A percentile compares a stretch with the other conserved stretches of the same genome.
These are phyloP conservation scores for Sturnira hondurensis DNA, from an alignment of 2,113 vertebrate species.

Conservation along the genomic window DNA sequence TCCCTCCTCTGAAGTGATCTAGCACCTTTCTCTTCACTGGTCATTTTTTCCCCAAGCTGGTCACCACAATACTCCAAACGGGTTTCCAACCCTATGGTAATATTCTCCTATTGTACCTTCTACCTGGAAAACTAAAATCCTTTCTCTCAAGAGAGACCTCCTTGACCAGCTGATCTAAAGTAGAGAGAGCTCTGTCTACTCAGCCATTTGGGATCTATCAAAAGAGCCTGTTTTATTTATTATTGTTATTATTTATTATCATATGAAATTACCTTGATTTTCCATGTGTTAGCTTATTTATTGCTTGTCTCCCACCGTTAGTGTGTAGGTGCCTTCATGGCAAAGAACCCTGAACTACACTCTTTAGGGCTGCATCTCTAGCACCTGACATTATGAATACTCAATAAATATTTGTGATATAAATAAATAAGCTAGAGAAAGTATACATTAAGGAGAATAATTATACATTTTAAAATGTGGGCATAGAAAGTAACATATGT, in stretches of 20 bases:
- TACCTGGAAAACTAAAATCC: background rate
- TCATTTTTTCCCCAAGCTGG: background rate
- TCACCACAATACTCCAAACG: background rate
- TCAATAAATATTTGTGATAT: background rate
- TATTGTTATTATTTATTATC: background rate
- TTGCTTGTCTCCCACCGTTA: background rate
- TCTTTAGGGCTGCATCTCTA: background rate
- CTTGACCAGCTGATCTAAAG: background rate
- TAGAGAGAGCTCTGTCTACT: background rate
- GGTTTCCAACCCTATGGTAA: background rate
- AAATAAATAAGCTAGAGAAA: background rate
- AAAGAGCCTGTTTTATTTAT: background rate
- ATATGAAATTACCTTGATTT: background rate
- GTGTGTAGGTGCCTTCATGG: background rate
- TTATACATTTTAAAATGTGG: background rate
- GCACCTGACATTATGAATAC: background rate
- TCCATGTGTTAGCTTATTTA: background rate
- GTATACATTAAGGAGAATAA: background rate
- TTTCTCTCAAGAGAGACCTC: background rate
- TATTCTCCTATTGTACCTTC: background rate
- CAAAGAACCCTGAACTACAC: background rate
- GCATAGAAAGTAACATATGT: background rate
- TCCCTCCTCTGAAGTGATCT: background rate
- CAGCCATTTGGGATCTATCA: background rate
- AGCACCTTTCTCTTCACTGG: background rate